Percentiles rank a stretch among this genome's conserved stretches.
Evolutionary conservation across 2,888 invertebrate species (phyloP).

Genomic region (Calameuta idolon): DNA sequence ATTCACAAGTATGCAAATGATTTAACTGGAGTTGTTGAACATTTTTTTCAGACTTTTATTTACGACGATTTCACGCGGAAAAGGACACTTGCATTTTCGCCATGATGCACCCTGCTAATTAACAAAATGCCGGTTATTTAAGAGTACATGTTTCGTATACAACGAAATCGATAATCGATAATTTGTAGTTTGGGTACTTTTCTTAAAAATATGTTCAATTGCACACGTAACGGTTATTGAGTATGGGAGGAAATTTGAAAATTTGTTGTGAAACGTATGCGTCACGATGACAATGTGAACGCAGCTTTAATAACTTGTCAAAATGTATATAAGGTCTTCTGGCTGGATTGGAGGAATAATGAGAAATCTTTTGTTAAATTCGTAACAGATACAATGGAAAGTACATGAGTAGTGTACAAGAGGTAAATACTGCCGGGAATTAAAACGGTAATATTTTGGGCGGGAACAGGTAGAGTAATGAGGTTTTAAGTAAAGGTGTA

Average conservation of each 20-base stretch:
- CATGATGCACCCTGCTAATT: constrained; percentile 13
- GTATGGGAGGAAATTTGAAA: background rate
- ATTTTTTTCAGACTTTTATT: background rate
- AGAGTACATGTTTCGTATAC: background rate
- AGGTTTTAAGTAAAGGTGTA: background rate
- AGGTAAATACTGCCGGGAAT: background rate
- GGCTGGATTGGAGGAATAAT: background rate
- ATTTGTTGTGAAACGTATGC: background rate
- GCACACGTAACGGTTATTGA: background rate
- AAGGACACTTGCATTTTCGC: background rate
- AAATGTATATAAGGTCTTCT: background rate
- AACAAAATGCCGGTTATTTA: background rate
- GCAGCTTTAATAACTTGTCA: background rate
- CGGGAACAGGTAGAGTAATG: background rate
- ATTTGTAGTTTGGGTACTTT: background rate
- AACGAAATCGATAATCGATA: constrained; percentile 27
- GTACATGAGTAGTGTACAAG: background rate
- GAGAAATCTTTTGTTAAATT: background rate
- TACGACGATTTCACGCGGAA: background rate
- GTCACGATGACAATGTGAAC: background rate
- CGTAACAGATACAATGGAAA: background rate
- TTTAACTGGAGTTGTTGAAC: background rate
- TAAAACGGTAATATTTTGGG: background rate
- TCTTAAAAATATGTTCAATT: background rate
- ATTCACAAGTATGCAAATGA: background rate